Evolutionary conservation across 2,888 invertebrate species (phyloP).

Genomic region (Artemia sp.): DNA sequence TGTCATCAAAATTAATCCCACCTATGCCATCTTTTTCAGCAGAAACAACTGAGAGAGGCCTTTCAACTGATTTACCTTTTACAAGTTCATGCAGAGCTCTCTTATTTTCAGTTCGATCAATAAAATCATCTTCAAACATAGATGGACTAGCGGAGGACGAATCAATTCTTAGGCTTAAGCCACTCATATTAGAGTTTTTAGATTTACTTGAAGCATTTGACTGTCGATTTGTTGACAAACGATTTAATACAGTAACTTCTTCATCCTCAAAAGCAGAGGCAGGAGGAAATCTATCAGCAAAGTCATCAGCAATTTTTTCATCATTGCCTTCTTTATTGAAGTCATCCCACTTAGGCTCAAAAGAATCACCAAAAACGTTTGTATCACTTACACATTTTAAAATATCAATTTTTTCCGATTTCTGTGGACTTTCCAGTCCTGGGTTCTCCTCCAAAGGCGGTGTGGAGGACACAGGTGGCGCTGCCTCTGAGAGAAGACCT

Average conservation of each 20-base stretch:
- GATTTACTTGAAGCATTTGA: neutral
- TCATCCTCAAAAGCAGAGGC: conserved; percentile 4
- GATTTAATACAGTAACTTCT: conserved; percentile 6
- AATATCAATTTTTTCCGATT: neutral
- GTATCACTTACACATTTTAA: neutral
- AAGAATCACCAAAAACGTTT: conserved; percentile 5
- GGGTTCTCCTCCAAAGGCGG: neutral
- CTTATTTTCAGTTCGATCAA: neutral
- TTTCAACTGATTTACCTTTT: neutral
- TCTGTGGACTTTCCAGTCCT: neutral
- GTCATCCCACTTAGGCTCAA: conserved; percentile 10
- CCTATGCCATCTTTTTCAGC: neutral
- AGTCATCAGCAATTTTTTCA: neutral
- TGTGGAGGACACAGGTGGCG: neutral
- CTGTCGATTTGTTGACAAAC: conserved; percentile 12
- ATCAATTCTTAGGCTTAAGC: neutral
- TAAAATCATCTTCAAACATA: conserved; percentile 9
- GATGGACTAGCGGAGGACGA: neutral
- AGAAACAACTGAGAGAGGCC: neutral
- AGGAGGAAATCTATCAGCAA: conserved; percentile 6
- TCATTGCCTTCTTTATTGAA: neutral
- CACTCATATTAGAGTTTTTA: neutral
- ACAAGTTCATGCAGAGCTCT: neutral
- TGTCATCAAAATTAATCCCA: conserved; percentile 9
- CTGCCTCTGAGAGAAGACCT: conserved; percentile 10